Base-by-base conservation (phyloP, 2,113 vertebrate species). In the Megaceryle maxima region DNA sequence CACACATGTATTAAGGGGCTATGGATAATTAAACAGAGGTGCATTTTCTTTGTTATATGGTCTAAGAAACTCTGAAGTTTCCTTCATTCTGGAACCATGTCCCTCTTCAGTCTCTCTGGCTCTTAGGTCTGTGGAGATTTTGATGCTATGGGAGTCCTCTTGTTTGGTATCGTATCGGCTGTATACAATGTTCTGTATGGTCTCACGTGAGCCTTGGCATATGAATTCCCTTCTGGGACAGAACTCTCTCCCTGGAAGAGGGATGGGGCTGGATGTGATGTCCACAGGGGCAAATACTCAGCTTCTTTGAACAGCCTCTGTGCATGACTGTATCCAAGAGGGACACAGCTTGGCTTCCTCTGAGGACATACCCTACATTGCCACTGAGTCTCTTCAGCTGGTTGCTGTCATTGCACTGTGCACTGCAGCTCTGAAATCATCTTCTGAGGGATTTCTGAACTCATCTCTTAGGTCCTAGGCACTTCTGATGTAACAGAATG, bases 361-460 rank as follows among this genome's bases (percentile, higher is more conserved):
- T 25, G 48, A 43, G 48, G 63, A 37, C 16, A 4, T 35, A 28
- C 2, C 9, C 8, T 37, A 26, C 0, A 0, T 44, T 59, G 5
- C 26, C 22, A 6, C 22, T 64, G 14, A 5, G 9, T 74, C 39
- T 64, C 21, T 81, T 82, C 21, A 51, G 50, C 39, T 70, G 46
- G 11, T 51, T 24, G 69, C 46, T 55, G 43, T 39, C 20, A 4
- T 17, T 73, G 26, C 20, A 29, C n/a, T 26, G 20, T 24, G 37
- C n/a, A 28, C 16, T 22, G 16, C 37, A 62, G 66, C 41, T 74
- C 18, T 78, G 56, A 82, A 64, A 53, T 29, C 63, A 37, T 33
- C 44, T 60, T 13, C 24, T 35, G n/a, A 13, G 59, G 25, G 66
- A 43, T 66, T 83, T 57, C 21, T 39, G 63, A 77, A 76, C 41